These are phyloP conservation scores for Nasonovia ribisnigri DNA, from an alignment of 2,888 invertebrate genomes.

Conservation along the genomic window DNA sequence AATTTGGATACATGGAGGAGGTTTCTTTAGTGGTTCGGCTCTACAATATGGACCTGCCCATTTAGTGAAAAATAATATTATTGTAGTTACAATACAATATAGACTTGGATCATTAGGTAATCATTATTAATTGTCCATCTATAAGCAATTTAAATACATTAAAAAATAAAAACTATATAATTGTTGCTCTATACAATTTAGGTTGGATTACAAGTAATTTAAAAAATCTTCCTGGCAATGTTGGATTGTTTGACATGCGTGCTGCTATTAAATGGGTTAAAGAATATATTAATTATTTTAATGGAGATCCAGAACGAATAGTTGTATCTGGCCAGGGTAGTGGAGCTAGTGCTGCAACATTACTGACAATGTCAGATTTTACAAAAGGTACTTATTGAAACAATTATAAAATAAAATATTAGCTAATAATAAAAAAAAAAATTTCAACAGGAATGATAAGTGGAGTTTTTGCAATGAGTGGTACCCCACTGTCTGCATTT, in stretches of 20 bases:
- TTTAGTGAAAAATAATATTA: slow-evolving; percentile 78
- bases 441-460: slow-evolving; percentile 70
- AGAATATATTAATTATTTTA: slow-evolving; percentile 82
- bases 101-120: slow-evolving; percentile 79
- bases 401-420: slow-evolving; percentile 22
- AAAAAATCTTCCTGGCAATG: slow-evolving; percentile 81
- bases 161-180: background rate
- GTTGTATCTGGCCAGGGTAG: slow-evolving; percentile 83
- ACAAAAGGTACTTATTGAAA: slow-evolving; percentile 63
- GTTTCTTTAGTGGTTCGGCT: slow-evolving; percentile 81
- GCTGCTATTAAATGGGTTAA: slow-evolving; percentile 80
- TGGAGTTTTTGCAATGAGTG: slow-evolving; percentile 83
- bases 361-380: slow-evolving; percentile 74
- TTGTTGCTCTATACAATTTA: slow-evolving; percentile 64
- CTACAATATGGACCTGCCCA: slow-evolving; percentile 79
- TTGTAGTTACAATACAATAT: slow-evolving; percentile 83
- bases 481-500: slow-evolving; percentile 80
- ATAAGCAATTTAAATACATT: background rate
- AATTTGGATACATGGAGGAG: slow-evolving; percentile 85
- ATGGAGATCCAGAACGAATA: slow-evolving; percentile 81
- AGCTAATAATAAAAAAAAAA: background rate
- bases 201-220: slow-evolving; percentile 82
- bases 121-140: slow-evolving; percentile 19
- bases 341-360: slow-evolving; percentile 81
- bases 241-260: slow-evolving; percentile 81